phyloP scores from a whole-genome alignment of 92 coral and sea anemone genomes.

The Metridium senile region DNA sequence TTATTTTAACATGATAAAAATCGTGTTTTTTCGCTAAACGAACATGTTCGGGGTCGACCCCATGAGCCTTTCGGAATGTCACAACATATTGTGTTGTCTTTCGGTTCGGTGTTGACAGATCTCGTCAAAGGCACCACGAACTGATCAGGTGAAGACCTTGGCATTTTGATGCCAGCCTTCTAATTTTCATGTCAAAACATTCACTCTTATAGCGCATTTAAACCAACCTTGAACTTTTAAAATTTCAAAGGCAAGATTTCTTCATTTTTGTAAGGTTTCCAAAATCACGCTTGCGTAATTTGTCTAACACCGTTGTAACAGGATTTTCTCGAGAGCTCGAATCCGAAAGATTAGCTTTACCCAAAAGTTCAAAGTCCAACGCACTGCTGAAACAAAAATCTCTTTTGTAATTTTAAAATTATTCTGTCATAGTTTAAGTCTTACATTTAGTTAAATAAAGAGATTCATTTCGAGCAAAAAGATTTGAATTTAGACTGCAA shows the following conservation, averaged over 20 bases:
- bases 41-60: not conserved
- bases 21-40: not conserved
- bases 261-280: not conserved
- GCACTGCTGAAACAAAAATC: not conserved
- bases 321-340: not conserved
- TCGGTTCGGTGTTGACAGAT: slow-evolving; percentile 12
- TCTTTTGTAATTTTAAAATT: not conserved
- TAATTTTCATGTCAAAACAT: slow-evolving; percentile 1
- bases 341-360: not conserved
- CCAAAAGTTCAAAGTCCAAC: slow-evolving; percentile 1
- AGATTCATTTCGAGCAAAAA: not conserved
- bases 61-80: slow-evolving; percentile 3
- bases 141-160: slow-evolving; percentile 28
- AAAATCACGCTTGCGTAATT: not conserved
- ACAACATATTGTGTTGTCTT: not conserved
- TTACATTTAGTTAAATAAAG: not conserved
- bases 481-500: not conserved
- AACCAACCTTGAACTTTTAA: not conserved
- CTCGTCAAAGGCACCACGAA: slow-evolving; percentile 19
- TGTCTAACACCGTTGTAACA: not conserved
- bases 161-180: not conserved
- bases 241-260: not conserved
- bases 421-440: too few relatives aligned
- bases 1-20: not conserved
- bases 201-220: not conserved